Base-by-base conservation (phyloP, 1,140 invertebrate species). In the Plectus sambesii region DNA sequence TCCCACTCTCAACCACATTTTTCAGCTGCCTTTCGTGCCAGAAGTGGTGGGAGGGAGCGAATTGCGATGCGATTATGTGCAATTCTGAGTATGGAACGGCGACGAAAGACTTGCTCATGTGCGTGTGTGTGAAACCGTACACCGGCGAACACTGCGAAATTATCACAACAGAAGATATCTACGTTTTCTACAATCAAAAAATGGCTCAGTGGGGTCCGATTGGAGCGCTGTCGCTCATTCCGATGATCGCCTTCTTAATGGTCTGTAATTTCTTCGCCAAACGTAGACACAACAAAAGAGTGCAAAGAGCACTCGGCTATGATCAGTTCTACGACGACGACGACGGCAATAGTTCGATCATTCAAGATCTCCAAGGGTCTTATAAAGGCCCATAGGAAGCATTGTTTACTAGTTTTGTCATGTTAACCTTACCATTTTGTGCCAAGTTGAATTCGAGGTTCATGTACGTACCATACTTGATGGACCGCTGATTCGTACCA, bases 1-100 rank as follows among this genome's bases (percentile, higher is more conserved):
- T n/a, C n/a, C n/a, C n/a, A n/a, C n/a, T n/a, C n/a, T 52, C 15
- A 15, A 55, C 35, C 26, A 15, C 6, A 12, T n/a, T 12, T 20
- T 56, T 38, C 19, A 54, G 52, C 22, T 54, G 52, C 29, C 20
- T n/a, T n/a, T 17, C 20, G 26, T 54, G 52, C 45, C 20, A 54
- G 25, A 44, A 47, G 9, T 30, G 44, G 23, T 54, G 26, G 30
- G 30, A 12, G 3, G 52, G 52, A 24, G 20, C 4, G 6, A 23
- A 49, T 25, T 54, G 52, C 38, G 51, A 57, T 12, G 24, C 17
- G n/a, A 40, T 44, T 23, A 25, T 49, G 17, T 54, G 52, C 37
- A 6, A 8, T 50, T 29, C 30, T 54, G 52, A 39, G 53, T n/a
- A 54, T 5, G 17, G 20, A 27, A 25, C 49, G 19, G 42, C 36